phyloP scores from a whole-genome alignment of 2,113 vertebrate genomes.

The Misgurnus mizolepis region DNA sequence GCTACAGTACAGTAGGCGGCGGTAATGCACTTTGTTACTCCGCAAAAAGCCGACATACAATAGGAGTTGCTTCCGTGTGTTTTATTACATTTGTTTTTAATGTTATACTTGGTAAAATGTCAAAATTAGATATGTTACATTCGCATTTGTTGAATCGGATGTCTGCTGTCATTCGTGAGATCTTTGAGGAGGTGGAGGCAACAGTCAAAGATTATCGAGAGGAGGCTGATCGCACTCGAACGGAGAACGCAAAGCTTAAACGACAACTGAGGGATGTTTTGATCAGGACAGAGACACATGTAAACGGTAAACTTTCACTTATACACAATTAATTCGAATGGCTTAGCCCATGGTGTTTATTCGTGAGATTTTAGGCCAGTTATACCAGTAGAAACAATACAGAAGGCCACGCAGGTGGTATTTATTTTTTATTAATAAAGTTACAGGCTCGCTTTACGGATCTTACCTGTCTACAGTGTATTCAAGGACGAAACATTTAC shows the following conservation, averaged over 20 bases:
- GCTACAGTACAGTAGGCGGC: slow-evolving; percentile 32
- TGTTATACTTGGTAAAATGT: slow-evolving; percentile 58
- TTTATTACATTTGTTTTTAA: background rate
- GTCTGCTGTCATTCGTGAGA: slow-evolving; percentile 69
- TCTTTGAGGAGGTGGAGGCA: slow-evolving; percentile 75
- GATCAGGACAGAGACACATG: slow-evolving; percentile 47
- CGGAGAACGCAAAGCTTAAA: slow-evolving; percentile 74
- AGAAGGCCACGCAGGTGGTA: too few relatives aligned
- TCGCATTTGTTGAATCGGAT: slow-evolving; percentile 73
- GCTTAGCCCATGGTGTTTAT: background rate
- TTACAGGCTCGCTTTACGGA: background rate
- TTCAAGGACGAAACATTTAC: background rate
- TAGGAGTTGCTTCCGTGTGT: slow-evolving; percentile 1
- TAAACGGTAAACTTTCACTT: slow-evolving; percentile 14
- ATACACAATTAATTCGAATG: background rate
- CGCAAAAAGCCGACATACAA: background rate
- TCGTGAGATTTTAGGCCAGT: background rate
- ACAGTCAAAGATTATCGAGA: slow-evolving; percentile 74
- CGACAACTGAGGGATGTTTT: slow-evolving; percentile 73
- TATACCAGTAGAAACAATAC: too few relatives aligned
- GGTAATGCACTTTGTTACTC: background rate
- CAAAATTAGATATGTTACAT: slow-evolving; percentile 70
- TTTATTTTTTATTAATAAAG: background rate
- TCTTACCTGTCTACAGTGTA: too few relatives aligned
- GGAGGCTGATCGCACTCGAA: slow-evolving; percentile 66